Conservation (phyloP, 2,113 vertebrate genomes). For the Guaruba guarouba region DNA sequence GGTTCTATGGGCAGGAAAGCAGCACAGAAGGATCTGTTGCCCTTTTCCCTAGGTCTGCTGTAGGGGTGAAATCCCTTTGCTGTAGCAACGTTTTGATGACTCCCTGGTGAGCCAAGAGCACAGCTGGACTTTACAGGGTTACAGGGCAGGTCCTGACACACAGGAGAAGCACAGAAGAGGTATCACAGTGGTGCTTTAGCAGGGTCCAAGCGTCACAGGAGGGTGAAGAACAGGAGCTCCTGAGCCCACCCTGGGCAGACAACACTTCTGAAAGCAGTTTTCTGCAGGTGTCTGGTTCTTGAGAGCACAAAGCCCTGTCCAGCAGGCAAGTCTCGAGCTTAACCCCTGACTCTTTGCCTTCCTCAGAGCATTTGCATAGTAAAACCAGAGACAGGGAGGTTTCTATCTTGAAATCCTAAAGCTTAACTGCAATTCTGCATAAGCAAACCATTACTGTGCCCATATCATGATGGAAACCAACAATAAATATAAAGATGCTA, state of each 20-base stretch:
- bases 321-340: neutral
- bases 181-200: neutral
- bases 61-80: neutral
- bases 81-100: neutral
- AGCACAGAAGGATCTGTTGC: neutral
- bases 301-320: neutral
- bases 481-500: neutral
- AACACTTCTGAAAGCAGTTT: fast-evolving
- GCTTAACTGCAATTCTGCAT: neutral
- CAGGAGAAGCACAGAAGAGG: fast-evolving
- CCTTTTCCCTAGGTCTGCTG: fast-evolving
- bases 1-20: neutral
- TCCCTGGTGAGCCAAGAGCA: neutral
- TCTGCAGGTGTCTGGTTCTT: neutral
- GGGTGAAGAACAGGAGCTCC: neutral
- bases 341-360: neutral
- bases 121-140: fast-evolving
- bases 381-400: neutral
- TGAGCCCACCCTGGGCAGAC: neutral
- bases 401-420: neutral
- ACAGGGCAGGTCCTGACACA: neutral
- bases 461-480: neutral
- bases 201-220: fast-evolving
- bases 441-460: neutral
- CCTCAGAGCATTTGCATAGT: neutral